A percentile compares a stretch with the other conserved stretches of the same genome.
phyloP scores from a whole-genome alignment of 2,888 invertebrate species.

The Metallyticus violacea region DNA sequence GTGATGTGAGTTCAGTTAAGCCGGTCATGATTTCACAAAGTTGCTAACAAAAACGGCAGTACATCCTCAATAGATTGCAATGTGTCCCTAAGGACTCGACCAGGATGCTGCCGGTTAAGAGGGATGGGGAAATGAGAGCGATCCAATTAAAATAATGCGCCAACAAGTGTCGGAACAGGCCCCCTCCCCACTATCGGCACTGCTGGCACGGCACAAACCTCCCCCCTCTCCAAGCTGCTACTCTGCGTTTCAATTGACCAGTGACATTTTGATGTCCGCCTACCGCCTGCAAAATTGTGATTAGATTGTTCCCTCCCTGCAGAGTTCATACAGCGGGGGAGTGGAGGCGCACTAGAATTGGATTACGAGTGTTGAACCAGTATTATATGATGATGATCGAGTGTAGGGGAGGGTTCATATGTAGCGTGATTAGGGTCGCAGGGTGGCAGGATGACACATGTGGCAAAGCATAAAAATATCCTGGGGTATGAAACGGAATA shows the following conservation, averaged over 20 bases:
- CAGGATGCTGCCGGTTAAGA: no score
- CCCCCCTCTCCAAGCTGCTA: neutral
- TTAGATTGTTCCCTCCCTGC: constrained; percentile 36
- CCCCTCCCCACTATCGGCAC: neutral
- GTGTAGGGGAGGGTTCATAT: constrained; percentile 31
- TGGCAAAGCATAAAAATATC: no score
- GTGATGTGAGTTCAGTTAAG: neutral
- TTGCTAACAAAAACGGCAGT: neutral
- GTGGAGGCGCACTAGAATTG: constrained; percentile 41
- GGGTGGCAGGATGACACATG: no score
- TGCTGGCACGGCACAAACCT: constrained; percentile 21
- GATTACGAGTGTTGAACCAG: constrained; percentile 37
- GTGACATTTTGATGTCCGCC: constrained; percentile 34
- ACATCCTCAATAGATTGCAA: constrained; percentile 30
- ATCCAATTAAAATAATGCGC: constrained; percentile 36
- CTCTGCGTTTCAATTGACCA: constrained; percentile 35
- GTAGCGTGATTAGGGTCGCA: constrained; percentile 6
- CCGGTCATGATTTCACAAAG: neutral
- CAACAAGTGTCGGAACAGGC: constrained; percentile 32
- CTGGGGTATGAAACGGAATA: no score
- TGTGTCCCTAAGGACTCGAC: constrained; percentile 16
- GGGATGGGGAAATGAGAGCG: neutral
- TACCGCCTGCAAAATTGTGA: constrained; percentile 37
- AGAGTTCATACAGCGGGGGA: constrained; percentile 31
- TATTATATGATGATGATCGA: constrained; percentile 38